A percentile compares a stretch with the other conserved stretches of the same genome.
phyloP scores from a whole-genome alignment of 2,797 vertebrate genomes.

The Triplophysa yarkandensis region DNA sequence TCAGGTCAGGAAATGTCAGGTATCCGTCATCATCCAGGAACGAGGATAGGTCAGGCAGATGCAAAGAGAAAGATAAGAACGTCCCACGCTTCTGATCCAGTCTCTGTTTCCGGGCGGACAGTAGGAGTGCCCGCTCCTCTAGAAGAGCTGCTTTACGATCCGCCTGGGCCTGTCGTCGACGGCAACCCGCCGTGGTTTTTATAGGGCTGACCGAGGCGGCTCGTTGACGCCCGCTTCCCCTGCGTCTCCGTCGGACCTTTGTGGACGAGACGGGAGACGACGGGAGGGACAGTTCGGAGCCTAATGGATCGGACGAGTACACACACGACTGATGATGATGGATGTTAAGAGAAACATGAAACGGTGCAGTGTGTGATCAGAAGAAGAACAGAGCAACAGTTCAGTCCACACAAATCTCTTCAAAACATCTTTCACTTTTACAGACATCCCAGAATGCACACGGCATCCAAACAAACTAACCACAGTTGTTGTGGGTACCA shows the following conservation, averaged over 20 bases:
- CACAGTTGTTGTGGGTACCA: too few species aligned
- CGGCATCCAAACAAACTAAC: not conserved
- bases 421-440: too few species aligned
- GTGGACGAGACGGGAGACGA: constrained; percentile 78
- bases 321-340: constrained; percentile 60
- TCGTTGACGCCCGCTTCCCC: constrained; percentile 76
- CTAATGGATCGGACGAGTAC: constrained; percentile 78
- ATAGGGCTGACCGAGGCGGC: constrained; percentile 72
- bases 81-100: constrained; percentile 80
- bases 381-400: constrained; percentile 62
- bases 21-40: constrained; percentile 95
- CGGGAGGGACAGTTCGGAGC: constrained; percentile 77
- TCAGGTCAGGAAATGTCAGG: constrained; percentile 91
- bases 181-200: constrained; percentile 64
- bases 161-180: constrained; percentile 66
- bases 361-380: constrained; percentile 81
- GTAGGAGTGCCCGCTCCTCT: constrained; percentile 78
- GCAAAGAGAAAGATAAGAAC: constrained; percentile 97
- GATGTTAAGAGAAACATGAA: constrained; percentile 62
- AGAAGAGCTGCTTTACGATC: constrained; percentile 80
- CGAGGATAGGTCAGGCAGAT: constrained; percentile 92
- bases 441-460: not conserved
- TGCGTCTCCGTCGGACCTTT: constrained; percentile 86
- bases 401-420: not conserved
- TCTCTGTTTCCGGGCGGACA: constrained; percentile 82